A percentile compares a stretch with the other conserved stretches of the same genome.
Evolutionary conservation across 2,888 invertebrate species (phyloP).

Genomic region (Tetheella fluctuosa): DNA sequence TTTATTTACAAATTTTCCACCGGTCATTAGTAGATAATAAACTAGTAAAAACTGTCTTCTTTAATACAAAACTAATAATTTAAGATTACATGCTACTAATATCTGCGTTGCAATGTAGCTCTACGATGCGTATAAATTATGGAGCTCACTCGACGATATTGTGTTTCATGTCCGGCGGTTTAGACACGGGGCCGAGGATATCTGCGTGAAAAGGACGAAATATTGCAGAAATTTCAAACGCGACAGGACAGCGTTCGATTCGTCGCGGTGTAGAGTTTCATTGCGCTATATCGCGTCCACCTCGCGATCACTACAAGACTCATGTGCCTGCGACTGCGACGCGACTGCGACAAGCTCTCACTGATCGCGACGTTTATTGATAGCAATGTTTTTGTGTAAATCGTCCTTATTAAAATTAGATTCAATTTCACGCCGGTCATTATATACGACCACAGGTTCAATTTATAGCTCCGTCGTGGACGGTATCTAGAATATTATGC

Average conservation of each 20-base stretch:
- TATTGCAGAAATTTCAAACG: slow-evolving; percentile 82
- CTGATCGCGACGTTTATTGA: slow-evolving; percentile 68
- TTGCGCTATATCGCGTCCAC: slow-evolving; percentile 72
- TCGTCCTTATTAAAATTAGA: slow-evolving; percentile 65
- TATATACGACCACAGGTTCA: slow-evolving; percentile 46
- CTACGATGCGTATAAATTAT: slow-evolving; percentile 76
- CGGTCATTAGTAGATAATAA: slow-evolving; percentile 1
- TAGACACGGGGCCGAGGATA: slow-evolving; percentile 78
- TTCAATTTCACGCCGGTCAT: slow-evolving; percentile 51
- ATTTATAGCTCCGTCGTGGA: slow-evolving; percentile 49
- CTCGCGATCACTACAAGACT: slow-evolving; percentile 55
- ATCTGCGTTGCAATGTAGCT: slow-evolving; percentile 57
- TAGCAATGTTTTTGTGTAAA: slow-evolving; percentile 68
- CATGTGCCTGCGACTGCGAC: slow-evolving; percentile 59
- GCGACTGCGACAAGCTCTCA: slow-evolving; percentile 55
- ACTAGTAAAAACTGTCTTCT: slow-evolving; percentile 15
- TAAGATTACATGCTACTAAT: slow-evolving; percentile 62
- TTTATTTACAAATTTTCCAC: not conserved
- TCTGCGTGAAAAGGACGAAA: slow-evolving; percentile 83
- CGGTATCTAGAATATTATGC: slow-evolving; percentile 45
- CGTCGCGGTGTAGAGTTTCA: slow-evolving; percentile 82
- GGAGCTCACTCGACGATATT: slow-evolving; percentile 76
- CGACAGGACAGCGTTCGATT: slow-evolving; percentile 83
- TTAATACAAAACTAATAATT: slow-evolving; percentile 44
- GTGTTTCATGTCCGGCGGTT: slow-evolving; percentile 82